Evolutionary conservation across 2,113 vertebrate species (phyloP), one percentile per base, ranked within the genome.

Genomic region (Tetrax tetrax): DNA sequence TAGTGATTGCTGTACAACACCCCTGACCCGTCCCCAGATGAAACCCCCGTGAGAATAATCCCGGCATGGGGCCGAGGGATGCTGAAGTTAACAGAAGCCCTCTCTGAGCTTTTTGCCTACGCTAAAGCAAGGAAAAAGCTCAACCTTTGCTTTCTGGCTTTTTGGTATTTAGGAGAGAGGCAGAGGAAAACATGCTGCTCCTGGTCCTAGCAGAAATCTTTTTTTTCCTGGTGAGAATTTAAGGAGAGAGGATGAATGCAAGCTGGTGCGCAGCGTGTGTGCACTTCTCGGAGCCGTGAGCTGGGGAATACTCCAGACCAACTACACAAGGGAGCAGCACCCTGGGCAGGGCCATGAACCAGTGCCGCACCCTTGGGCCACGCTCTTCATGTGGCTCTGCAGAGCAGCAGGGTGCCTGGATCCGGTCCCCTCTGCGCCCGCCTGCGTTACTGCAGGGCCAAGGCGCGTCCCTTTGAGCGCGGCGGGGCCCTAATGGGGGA

Each of bases 251-350:
- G 43, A 43, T 11, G n/a, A 10, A 5, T 65, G 23, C 2, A 6
- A 85, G 29, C 68, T 75, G 51, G 37, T 31, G 1, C 3, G 1
- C 12, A 12, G 24, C 1, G 0, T 43, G 7, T 0, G 1, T 19
- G 28, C 0, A 0, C 54, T 28, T 61, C 65, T 50, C 7, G 2
- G 51, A 82, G 56, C 57, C 37, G 69, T 14, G 18, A 87, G 65
- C 48, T 54, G 57, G 45, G 41, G 15, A 63, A n/a, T 31, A 33
- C 7, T 23, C 47, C 80, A 60, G 18, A 79, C 23, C 41, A 6
- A 10, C 29, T 63, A 57, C 43, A 18, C 1, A 3, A 65, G 14
- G 54, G 41, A 77, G 43, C 33, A 74, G 51, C 61, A 29, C 25
- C 14, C 8, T 0, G 3, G 43, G 54, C 47, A 69, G 60, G 47